Evolutionary conservation across 1,140 invertebrate species (phyloP), one percentile per base, ranked within the genome.

Genomic region (Bathynomus jamesi): DNA sequence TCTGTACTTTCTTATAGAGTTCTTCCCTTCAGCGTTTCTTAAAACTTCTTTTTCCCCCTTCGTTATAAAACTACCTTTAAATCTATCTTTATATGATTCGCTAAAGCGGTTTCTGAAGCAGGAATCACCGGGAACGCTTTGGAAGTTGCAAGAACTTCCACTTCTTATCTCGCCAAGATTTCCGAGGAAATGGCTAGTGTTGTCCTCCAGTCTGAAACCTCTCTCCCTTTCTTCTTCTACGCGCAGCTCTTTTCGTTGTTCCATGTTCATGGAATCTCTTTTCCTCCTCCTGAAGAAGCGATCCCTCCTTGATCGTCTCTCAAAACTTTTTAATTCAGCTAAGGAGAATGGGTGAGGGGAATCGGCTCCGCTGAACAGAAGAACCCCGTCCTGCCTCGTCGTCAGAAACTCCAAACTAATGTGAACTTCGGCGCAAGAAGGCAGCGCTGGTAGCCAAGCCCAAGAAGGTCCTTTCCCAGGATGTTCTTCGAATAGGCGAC

Each of bases 401-500:
- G 67, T 73, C 4, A 73, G 46, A 2, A 73, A 24, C 13, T 73
- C 72, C 11, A 73, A 29, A 53, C 67, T 73, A 21, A 73, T 13
- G 40, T 73, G 72, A 46, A 73, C 29, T 29, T 73, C 72, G 3
- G 72, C 62, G 32, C 71, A 73, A 3, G 71, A 62, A 4, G 71
- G 71, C 24, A 73, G 53, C 28, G 70, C 31, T 4, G 70, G 64
- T 27, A 68, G 65, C 65, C 65, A 67, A 13, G 71, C 71, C 71
- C 71, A 73, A 65, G 63, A 30, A 28, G 27, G 13, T 53, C 60
- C 21, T 29, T 61, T 28, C 27, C 21, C 21, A 28, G 17, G 7
- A 30, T 28, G 1, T 53, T 53, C 40, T 11, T 53, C 40, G 40
- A 53, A 53, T 17, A 60, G 5, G 5, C 3, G 40, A 53, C 40